Evolutionary conservation across 2,113 vertebrate species (phyloP).

Genomic region (Penelope pileata): DNA sequence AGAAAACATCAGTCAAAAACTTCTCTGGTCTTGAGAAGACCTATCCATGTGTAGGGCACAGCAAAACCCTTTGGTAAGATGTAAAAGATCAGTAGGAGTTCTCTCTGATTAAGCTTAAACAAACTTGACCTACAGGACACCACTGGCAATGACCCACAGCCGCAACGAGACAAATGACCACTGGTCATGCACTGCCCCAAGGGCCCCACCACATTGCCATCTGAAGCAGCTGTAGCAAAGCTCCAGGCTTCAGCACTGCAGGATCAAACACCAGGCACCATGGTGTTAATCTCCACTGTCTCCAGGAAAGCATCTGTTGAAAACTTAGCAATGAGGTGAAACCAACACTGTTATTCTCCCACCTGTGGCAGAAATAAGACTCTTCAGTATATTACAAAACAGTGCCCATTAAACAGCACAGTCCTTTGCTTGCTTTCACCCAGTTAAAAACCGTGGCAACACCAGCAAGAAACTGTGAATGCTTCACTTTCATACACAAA

Average conservation of each 20-base stretch:
- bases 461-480: not conserved
- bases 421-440: not conserved
- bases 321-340: not conserved
- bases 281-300: not conserved
- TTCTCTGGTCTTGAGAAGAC: not conserved
- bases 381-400: not conserved
- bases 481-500: not conserved
- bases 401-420: not conserved
- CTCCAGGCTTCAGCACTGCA: not conserved
- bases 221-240: conserved; percentile 28
- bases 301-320: not conserved
- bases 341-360: not conserved
- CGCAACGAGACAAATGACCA: not conserved
- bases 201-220: rapidly evolving
- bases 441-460: not conserved
- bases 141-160: not conserved
- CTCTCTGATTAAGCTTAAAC: not conserved
- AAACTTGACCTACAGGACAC: not conserved
- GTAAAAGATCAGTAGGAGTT: not conserved
- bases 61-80: not conserved
- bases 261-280: conserved; percentile 2
- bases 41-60: rapidly evolving
- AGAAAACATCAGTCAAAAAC: not conserved
- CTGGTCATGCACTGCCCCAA: not conserved
- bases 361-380: not conserved